Conservation (phyloP, 2,888 invertebrate species). For the Eupsilia transversa region DNA sequence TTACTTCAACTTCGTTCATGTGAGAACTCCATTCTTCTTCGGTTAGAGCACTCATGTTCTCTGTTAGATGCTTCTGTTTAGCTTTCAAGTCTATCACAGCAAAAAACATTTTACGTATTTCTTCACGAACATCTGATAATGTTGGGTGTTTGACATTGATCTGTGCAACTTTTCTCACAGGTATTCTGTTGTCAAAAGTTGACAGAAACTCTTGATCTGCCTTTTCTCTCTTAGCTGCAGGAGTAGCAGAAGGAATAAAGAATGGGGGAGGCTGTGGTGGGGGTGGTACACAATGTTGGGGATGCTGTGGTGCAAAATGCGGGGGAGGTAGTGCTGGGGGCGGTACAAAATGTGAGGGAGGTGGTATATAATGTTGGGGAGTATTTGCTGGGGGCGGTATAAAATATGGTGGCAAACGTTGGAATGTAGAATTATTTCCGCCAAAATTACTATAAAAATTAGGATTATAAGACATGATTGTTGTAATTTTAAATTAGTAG, state of each 20-base stretch:
- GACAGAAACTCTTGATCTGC: slow-evolving; percentile 78
- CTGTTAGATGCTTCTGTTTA: slow-evolving; percentile 82
- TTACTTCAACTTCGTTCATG: slow-evolving; percentile 85
- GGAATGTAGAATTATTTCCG: slow-evolving; percentile 84
- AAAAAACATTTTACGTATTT: slow-evolving; percentile 71
- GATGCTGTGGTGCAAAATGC: slow-evolving; percentile 8
- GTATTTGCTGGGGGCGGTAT: slow-evolving; percentile 61
- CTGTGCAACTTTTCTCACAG: slow-evolving; percentile 24
- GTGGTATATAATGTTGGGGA: background rate
- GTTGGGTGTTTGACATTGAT: slow-evolving; percentile 57
- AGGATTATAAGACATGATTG: slow-evolving; percentile 86
- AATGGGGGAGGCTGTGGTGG: slow-evolving; percentile 52
- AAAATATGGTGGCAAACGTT: slow-evolving; percentile 71
- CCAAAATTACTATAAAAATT: slow-evolving; percentile 81
- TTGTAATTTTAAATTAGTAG: slow-evolving; percentile 72
- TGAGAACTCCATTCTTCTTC: slow-evolving; percentile 90
- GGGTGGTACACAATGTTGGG: slow-evolving; percentile 67
- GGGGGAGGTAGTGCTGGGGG: slow-evolving; percentile 46
- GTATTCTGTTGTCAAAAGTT: slow-evolving; percentile 70
- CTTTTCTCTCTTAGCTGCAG: slow-evolving; percentile 37
- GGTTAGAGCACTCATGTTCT: slow-evolving; percentile 83
- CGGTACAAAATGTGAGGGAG: slow-evolving; percentile 62
- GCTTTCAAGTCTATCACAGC: slow-evolving; percentile 73
- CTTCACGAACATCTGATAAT: slow-evolving; percentile 74
- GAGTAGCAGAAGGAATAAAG: slow-evolving; percentile 49